Conservation (phyloP, 2,797 vertebrate species). For the Botia almorhae region DNA sequence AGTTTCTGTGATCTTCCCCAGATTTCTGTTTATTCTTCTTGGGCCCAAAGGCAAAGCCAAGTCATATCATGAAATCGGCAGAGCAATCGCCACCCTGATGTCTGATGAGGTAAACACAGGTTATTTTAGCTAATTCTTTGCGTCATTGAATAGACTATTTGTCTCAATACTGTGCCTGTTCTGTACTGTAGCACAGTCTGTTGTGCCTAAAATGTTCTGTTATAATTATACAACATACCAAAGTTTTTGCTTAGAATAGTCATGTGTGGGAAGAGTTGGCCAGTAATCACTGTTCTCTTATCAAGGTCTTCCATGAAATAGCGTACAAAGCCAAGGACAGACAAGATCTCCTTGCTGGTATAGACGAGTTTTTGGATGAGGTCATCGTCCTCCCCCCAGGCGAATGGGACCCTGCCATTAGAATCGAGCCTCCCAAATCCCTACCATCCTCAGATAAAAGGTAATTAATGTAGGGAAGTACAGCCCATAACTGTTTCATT, state of each 20-base stretch:
- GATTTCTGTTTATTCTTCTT: conserved; percentile 96
- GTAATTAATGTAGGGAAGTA: conserved; percentile 64
- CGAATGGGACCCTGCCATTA: conserved; percentile 96
- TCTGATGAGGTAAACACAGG: conserved; percentile 88
- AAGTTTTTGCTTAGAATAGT: conserved; percentile 13
- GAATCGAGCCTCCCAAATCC: conserved; percentile 96
- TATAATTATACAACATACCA: neutral
- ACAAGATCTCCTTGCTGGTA: conserved; percentile 94
- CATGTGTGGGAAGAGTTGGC: neutral
- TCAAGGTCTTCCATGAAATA: conserved; percentile 96
- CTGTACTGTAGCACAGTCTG: neutral
- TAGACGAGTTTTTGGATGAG: conserved; percentile 97
- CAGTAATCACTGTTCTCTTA: conserved; percentile 38
- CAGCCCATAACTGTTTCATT: neutral
- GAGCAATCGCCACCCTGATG: conserved; percentile 97
- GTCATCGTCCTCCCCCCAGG: conserved; percentile 97
- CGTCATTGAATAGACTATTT: neutral
- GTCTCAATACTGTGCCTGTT: neutral
- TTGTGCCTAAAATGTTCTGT: neutral
- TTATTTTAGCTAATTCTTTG: neutral
- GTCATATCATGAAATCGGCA: conserved; percentile 97
- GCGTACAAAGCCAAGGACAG: conserved; percentile 98
- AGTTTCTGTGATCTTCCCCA: conserved; percentile 61
- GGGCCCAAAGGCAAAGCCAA: conserved; percentile 98
- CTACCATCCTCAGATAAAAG: conserved; percentile 97